phyloP scores from a whole-genome alignment of 1,140 invertebrate genomes.

The Dendroctonus valens region DNA sequence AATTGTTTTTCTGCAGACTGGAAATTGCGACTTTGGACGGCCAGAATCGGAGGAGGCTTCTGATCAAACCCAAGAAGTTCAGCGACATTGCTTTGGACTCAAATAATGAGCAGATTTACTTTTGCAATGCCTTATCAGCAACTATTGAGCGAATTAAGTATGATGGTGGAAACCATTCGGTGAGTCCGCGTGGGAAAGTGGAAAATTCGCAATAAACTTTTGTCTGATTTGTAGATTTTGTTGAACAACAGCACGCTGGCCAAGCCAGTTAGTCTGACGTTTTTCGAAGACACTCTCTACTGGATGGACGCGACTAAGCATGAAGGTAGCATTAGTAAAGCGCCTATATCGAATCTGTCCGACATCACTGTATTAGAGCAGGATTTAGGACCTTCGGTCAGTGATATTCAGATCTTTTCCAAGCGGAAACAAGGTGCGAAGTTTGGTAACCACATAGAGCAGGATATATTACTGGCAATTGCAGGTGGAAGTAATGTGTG shows the following conservation, averaged over 20 bases:
- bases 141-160: constrained; percentile 77
- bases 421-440: constrained; percentile 52
- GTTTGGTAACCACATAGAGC: neutral
- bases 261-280: constrained; percentile 75
- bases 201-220: neutral
- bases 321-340: constrained; percentile 65
- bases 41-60: constrained; percentile 54
- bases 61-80: constrained; percentile 55
- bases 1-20: constrained; percentile 54
- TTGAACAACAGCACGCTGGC: constrained; percentile 66
- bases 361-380: constrained; percentile 57
- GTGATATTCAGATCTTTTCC: constrained; percentile 68
- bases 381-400: constrained; percentile 66
- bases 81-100: constrained; percentile 62
- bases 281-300: constrained; percentile 75
- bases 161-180: constrained; percentile 69
- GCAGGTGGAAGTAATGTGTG: constrained; percentile 9
- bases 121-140: constrained; percentile 81
- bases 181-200: constrained; percentile 11
- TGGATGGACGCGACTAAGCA: constrained; percentile 74
- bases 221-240: constrained; percentile 48
- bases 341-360: constrained; percentile 60
- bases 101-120: constrained; percentile 67
- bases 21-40: constrained; percentile 62
- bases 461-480: neutral